Percentiles rank a stretch among this genome's conserved stretches.
phyloP scores from a whole-genome alignment of 64 coral and sea anemone genomes.

The Pocillopora verrucosa region DNA sequence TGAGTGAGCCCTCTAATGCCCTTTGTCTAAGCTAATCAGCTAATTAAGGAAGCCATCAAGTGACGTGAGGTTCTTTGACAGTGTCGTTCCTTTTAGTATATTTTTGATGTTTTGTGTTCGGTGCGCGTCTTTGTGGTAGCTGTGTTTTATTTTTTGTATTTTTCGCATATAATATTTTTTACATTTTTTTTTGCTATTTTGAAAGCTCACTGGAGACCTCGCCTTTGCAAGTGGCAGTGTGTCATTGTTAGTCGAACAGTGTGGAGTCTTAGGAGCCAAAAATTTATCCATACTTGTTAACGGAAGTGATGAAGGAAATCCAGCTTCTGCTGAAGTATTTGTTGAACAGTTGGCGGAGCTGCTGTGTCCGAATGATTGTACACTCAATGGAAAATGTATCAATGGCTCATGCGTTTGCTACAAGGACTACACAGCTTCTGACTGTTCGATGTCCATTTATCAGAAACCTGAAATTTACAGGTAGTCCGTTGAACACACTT shows the following conservation, averaged over 20 bases:
- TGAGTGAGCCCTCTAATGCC: no score
- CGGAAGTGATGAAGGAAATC: no score
- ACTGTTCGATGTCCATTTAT: background rate
- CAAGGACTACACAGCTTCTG: constrained; percentile 3
- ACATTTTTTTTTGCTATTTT: background rate
- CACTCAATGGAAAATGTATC: constrained; percentile 29
- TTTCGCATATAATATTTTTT: no score
- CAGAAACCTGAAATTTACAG: no score
- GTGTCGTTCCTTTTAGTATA: no score
- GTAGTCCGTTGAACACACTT: no score
- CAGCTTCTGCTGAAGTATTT: background rate
- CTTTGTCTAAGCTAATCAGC: no score
- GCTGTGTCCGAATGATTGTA: constrained; percentile 43
- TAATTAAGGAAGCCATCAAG: no score
- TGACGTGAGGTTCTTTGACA: no score
- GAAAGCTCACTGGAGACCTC: constrained; percentile 1
- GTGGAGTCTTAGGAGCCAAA: background rate
- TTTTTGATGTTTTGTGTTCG: no score
- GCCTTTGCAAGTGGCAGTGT: constrained; percentile 5
- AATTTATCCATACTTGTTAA: background rate
- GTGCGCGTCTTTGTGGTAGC: no score
- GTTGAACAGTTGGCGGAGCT: background rate
- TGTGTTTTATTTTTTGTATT: no score
- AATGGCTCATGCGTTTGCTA: constrained; percentile 50
- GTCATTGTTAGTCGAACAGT: background rate